These are phyloP conservation scores for Macroglossus sobrinus DNA, from an alignment of 2,113 vertebrate species.

Conservation along the genomic window DNA sequence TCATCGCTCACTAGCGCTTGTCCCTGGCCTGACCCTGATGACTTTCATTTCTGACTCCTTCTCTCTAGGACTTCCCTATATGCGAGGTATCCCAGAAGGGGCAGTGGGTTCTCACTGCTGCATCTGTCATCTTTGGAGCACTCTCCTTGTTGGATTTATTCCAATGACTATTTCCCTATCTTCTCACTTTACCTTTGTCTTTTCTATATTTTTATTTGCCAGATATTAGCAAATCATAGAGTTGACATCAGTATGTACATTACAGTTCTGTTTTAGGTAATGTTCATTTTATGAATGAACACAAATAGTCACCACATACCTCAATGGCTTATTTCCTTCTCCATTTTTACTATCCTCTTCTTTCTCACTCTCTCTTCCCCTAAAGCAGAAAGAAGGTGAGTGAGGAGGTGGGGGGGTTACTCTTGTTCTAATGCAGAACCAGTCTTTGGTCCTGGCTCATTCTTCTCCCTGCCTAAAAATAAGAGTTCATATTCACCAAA, in stretches of 20 bases:
- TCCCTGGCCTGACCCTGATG: neutral
- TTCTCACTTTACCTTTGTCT: neutral
- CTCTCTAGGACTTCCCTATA: neutral
- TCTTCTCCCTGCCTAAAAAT: neutral
- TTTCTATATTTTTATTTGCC: neutral
- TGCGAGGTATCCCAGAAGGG: neutral
- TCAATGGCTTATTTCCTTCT: neutral
- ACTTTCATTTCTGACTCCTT: conserved; percentile 3
- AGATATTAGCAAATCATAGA: neutral
- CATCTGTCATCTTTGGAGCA: neutral
- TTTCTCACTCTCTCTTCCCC: neutral
- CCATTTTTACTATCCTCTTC: neutral
- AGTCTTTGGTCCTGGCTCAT: neutral
- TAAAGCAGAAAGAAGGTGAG: neutral
- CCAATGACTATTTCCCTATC: neutral
- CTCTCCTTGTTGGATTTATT: neutral
- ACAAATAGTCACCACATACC: neutral
- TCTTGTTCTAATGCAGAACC: neutral
- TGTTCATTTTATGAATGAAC: neutral
- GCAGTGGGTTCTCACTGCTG: too few relatives aligned
- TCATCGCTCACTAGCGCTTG: neutral
- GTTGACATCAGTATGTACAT: neutral
- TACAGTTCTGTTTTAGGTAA: neutral
- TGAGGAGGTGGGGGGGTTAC: too few relatives aligned
- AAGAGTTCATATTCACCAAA: neutral